A percentile compares a stretch with the other conserved stretches of the same genome.
phyloP scores from a whole-genome alignment of 2,888 invertebrate genomes.

The Teleiodes luculella region DNA sequence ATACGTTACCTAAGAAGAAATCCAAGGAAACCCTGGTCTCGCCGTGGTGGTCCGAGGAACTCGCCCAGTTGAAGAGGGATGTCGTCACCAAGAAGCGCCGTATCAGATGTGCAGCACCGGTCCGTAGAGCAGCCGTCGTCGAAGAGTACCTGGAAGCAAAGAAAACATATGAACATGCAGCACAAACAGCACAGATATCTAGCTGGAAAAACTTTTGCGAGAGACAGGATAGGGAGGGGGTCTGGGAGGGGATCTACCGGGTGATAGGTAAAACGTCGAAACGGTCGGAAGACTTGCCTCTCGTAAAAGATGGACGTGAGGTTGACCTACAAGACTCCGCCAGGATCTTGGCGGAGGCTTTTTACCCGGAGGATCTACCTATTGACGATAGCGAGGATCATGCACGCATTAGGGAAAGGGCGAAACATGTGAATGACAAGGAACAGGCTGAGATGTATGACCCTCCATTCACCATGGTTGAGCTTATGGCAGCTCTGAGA shows the following conservation, averaged over 20 bases:
- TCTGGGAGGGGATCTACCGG: slow-evolving; percentile 18
- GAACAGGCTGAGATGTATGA: slow-evolving; percentile 4
- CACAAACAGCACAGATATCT: slow-evolving; percentile 8
- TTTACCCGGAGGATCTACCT: too few species aligned
- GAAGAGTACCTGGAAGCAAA: slow-evolving; percentile 2
- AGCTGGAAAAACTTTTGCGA: slow-evolving; percentile 28
- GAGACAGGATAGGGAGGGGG: slow-evolving; percentile 23
- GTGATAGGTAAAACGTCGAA: slow-evolving; percentile 1
- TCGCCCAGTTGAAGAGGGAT: background rate
- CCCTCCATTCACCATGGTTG: background rate
- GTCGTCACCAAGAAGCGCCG: background rate
- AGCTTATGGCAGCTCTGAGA: background rate
- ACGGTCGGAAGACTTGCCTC: background rate
- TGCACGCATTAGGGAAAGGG: background rate
- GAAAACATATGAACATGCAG: background rate
- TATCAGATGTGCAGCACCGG: background rate
- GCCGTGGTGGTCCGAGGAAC: slow-evolving; percentile 5
- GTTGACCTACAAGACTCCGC: too few species aligned
- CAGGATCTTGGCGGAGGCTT: background rate
- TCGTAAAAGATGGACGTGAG: background rate
- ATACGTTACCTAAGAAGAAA: background rate
- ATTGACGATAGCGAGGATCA: slow-evolving; percentile 3
- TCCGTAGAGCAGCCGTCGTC: background rate
- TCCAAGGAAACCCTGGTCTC: background rate
- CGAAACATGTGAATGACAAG: background rate